Conservation (phyloP, 2,113 vertebrate species). For the Lucifuga dentata region DNA sequence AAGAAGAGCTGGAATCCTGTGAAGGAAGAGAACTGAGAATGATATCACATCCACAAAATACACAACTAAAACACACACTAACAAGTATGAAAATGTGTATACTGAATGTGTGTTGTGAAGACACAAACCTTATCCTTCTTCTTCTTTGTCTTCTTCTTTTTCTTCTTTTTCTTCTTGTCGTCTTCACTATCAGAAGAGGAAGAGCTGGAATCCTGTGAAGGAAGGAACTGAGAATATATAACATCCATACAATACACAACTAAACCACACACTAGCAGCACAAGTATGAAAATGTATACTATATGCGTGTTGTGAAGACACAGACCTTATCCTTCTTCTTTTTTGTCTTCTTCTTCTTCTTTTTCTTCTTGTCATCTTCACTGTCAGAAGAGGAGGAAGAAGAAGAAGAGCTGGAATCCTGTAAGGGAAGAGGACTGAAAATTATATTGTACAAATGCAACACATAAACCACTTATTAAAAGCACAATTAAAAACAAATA, state of each 20-base stretch:
- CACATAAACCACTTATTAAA: background rate
- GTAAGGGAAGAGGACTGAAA: background rate
- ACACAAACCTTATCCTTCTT: background rate
- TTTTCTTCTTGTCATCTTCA: slow-evolving; percentile 42
- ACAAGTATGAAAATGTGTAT: background rate
- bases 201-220: background rate
- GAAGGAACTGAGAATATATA: too few relatives aligned
- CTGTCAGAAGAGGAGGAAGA: slow-evolving; percentile 49
- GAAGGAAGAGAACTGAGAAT: too few relatives aligned
- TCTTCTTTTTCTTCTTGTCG: slow-evolving; percentile 29
- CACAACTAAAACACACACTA: background rate
- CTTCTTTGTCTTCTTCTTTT: slow-evolving; percentile 18
- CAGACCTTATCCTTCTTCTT: slow-evolving; percentile 8
- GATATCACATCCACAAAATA: too few relatives aligned
- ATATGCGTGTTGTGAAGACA: too few relatives aligned
- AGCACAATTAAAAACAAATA: too few relatives aligned
- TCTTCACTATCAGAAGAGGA: slow-evolving; percentile 7
- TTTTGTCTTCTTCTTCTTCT: slow-evolving; percentile 38
- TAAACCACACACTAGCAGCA: background rate
- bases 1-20: background rate
- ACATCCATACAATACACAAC: background rate
- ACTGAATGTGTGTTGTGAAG: too few relatives aligned
- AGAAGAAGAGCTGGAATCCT: slow-evolving; percentile 63
- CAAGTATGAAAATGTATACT: background rate
- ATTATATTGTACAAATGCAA: background rate